Evolutionary conservation across 1,140 invertebrate species (phyloP).

Genomic region (Cardiocondyla obscurior): DNA sequence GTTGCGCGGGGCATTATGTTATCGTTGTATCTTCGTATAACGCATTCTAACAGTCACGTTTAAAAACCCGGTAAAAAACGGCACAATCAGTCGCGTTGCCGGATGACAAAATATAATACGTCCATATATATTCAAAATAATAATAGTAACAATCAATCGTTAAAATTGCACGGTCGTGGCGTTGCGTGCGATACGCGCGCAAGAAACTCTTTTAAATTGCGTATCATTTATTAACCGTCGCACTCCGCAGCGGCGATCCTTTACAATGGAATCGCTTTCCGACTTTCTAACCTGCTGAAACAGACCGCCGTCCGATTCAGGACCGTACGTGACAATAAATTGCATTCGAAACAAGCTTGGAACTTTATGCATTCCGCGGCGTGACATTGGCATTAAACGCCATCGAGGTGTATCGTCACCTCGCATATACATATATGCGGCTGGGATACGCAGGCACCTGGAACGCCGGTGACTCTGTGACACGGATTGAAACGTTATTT

Average conservation of each 20-base stretch:
- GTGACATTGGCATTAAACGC: slow-evolving; percentile 57
- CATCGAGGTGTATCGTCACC: not conserved
- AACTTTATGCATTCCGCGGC: slow-evolving; percentile 13
- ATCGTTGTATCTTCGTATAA: slow-evolving; percentile 41
- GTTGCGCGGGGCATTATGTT: slow-evolving; percentile 31
- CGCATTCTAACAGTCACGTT: slow-evolving; percentile 35
- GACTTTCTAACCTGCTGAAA: not conserved
- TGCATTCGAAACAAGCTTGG: slow-evolving; percentile 3
- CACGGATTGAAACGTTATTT: slow-evolving; percentile 61
- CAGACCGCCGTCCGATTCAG: slow-evolving; percentile 7
- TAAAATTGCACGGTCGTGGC: not conserved
- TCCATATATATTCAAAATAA: not conserved
- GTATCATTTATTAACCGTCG: not conserved
- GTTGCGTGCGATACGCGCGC: not conserved
- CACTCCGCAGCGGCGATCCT: too few species aligned
- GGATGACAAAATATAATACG: slow-evolving; percentile 14
- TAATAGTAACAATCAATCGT: slow-evolving; percentile 16
- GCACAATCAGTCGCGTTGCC: slow-evolving; percentile 22
- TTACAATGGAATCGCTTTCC: not conserved
- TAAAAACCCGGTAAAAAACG: slow-evolving; percentile 43
- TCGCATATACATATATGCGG: not conserved
- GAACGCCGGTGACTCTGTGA: slow-evolving; percentile 1
- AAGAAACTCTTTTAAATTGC: not conserved
- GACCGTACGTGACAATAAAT: slow-evolving; percentile 7
- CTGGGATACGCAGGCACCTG: not conserved